Conservation (phyloP, 2,113 vertebrate genomes). For the Lonchura striata region DNA sequence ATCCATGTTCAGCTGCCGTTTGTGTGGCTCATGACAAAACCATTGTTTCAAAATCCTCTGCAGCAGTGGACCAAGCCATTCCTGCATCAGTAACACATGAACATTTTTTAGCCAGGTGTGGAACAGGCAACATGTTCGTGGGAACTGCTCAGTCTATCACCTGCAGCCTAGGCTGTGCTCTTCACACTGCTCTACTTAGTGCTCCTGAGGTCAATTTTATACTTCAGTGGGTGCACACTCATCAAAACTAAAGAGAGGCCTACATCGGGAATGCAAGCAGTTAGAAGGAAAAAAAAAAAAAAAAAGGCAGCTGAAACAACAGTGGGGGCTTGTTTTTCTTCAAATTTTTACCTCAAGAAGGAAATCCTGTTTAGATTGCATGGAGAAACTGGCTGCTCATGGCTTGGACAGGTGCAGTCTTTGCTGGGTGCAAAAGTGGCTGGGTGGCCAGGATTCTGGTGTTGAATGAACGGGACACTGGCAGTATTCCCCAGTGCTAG, state of each 20-base stretch:
- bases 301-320: not conserved
- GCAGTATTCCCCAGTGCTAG: not conserved
- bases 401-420: not conserved
- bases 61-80: not conserved
- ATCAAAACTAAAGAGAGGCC: not conserved
- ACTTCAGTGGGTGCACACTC: not conserved
- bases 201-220: not conserved
- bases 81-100: not conserved
- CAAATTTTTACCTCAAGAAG: not conserved
- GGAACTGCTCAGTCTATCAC: not conserved
- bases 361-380: not conserved
- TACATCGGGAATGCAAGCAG: not conserved
- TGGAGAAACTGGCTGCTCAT: not conserved
- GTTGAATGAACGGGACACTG: not conserved
- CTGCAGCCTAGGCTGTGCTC: fast-evolving
- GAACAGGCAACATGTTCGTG: not conserved
- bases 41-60: not conserved
- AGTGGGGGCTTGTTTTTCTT: not conserved
- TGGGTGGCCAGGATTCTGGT: not conserved
- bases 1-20: fast-evolving
- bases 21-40: not conserved
- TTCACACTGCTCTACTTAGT: not conserved
- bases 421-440: not conserved
- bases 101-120: not conserved
- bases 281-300: not conserved